Evolutionary conservation across 2,888 invertebrate genomes (phyloP), one percentile per base, ranked within the genome.

Genomic region (Agrilus biguttatus): DNA sequence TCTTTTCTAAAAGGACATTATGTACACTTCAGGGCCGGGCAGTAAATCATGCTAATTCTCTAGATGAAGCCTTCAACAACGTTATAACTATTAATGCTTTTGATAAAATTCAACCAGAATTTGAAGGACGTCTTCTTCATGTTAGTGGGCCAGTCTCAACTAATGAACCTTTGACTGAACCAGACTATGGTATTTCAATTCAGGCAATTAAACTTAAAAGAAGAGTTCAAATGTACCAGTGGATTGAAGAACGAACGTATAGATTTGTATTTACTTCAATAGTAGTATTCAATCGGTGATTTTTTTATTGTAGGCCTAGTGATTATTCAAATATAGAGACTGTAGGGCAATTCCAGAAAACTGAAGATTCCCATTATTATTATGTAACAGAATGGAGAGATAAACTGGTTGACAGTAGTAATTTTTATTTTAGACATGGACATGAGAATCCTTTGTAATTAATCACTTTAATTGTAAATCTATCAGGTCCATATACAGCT

Each of bases 181-280:
- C 83, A 0, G 84, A 85, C 46, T 92, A 91, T 62, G 86, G 86
- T 44, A 80, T 92, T 39, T 80, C 85, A 47, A 78, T 92, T 2
- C 75, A 81, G 53, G 83, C 90, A 3, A 86, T 90, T 0, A 89
- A 89, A 61, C 65, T 93, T 21, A 82, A 81, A 57, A 75, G 89
- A 46, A 70, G 86, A 43, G 91, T 90, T 0, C 91, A 92, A 64
- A 91, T 92, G 88, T 92, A 83, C 62, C 92, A 92, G 58, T 92
- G 92, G 92, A 76, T 89, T 44, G 91, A 92, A 56, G 85, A 86
- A 56, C 64, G 73, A 55, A 72, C 72, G 77, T 78, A 67, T 66
- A 66, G 58, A 8, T 33, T 21, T 6, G 47, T 59, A 58, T 36
- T 32, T 21, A 33, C 2, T 14, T 40, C 14, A 5, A 17, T 40